A percentile compares a stretch with the other conserved stretches of the same genome.
These are phyloP conservation scores for Calameuta pallipes DNA, from an alignment of 2,888 invertebrate species.

Conservation along the genomic window DNA sequence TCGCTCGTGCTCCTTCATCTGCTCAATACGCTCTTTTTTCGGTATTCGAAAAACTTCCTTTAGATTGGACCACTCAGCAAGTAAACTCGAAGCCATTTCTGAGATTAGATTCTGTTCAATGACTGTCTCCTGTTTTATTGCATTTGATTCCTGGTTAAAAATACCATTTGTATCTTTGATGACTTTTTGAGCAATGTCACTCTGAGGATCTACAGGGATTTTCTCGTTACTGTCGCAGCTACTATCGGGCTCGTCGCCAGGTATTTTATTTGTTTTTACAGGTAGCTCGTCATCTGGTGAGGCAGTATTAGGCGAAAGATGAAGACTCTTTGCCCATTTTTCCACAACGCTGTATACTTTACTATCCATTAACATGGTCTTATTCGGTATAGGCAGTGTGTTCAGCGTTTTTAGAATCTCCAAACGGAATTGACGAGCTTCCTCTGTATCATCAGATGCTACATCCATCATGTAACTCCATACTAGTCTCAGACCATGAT, in stretches of 20 bases:
- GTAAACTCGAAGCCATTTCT: constrained; percentile 73
- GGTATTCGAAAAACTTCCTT: constrained; percentile 91
- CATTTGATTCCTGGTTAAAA: neutral
- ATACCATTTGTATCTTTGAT: constrained; percentile 30
- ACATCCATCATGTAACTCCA: constrained; percentile 94
- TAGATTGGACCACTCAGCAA: constrained; percentile 80
- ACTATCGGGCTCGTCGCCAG: constrained; percentile 44
- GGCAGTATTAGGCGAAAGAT: constrained; percentile 49
- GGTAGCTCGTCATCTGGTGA: constrained; percentile 59
- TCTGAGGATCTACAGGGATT: constrained; percentile 25
- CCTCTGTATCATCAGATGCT: constrained; percentile 68
- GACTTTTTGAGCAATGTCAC: constrained; percentile 33
- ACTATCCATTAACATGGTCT: constrained; percentile 92
- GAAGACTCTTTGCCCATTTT: constrained; percentile 76
- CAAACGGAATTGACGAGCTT: constrained; percentile 62
- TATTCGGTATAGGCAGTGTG: constrained; percentile 91
- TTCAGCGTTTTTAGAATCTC: constrained; percentile 84
- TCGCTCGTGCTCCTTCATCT: constrained; percentile 94
- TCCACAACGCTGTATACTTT: constrained; percentile 88
- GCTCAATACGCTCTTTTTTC: constrained; percentile 92
- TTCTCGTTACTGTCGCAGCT: constrained; percentile 51
- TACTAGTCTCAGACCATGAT: constrained; percentile 89
- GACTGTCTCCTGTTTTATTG: constrained; percentile 43
- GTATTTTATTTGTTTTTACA: constrained; percentile 12
- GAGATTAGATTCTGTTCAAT: constrained; percentile 48